Evolutionary conservation across 2,113 vertebrate species (phyloP).

Genomic region (Bos javanicus): DNA sequence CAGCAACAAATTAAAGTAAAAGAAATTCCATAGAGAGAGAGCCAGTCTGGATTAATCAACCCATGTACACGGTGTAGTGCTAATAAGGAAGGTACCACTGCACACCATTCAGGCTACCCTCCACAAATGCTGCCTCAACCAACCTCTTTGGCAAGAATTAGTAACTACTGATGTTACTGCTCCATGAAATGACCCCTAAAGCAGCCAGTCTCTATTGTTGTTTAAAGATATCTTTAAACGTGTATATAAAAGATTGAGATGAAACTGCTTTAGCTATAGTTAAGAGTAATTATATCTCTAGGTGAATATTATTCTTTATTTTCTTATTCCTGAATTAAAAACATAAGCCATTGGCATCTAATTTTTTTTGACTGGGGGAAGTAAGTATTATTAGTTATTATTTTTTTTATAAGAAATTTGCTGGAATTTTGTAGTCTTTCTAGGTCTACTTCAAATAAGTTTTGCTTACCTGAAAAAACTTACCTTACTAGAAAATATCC

Average conservation of each 20-base stretch:
- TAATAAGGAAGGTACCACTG: background rate
- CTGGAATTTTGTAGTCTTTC: background rate
- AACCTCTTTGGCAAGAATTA: background rate
- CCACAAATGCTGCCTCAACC: background rate
- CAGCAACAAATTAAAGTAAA: background rate
- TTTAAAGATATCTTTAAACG: background rate
- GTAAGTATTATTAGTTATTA: background rate
- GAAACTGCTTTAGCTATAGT: background rate
- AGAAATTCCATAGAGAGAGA: background rate
- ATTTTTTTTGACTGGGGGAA: background rate
- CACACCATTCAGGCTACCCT: background rate
- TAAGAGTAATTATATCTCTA: background rate
- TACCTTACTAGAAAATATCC: background rate
- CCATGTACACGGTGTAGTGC: background rate
- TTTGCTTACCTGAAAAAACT: background rate
- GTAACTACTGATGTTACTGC: background rate
- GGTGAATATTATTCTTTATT: background rate
- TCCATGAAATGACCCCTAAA: background rate
- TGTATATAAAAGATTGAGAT: background rate
- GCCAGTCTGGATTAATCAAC: background rate
- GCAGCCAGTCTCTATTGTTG: background rate
- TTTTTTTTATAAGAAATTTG: background rate
- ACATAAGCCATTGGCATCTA: background rate
- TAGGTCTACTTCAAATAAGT: background rate
- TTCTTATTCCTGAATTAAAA: constrained; percentile 25